phyloP scores from a whole-genome alignment of 37 sponge, comb jelly and placozoan genomes.

The Haliclona indistincta region DNA sequence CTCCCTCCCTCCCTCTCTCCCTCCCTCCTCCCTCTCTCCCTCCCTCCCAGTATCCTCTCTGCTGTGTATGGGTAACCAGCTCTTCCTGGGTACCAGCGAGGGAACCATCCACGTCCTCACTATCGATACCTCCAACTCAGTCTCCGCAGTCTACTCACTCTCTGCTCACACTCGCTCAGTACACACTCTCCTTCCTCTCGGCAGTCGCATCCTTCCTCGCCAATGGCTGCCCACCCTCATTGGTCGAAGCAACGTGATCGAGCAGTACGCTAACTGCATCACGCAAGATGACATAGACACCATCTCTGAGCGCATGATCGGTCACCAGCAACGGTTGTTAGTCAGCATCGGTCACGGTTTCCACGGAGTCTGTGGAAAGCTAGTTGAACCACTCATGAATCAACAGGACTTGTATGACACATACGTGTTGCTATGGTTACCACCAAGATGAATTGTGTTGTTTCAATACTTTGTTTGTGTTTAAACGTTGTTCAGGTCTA shows the following conservation, averaged over 20 bases:
- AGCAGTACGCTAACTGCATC: conserved; percentile 46
- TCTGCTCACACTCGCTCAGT: conserved; percentile 49
- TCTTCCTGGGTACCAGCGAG: conserved; percentile 21
- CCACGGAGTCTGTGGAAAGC: conserved; percentile 53
- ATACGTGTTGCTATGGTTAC: conserved; percentile 60
- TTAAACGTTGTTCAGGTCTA: too few species aligned
- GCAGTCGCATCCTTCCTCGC: conserved; percentile 47
- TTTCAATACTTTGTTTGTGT: too few species aligned
- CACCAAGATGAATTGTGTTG: conserved; percentile 3
- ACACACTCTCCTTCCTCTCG: conserved; percentile 41
- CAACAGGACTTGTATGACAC: conserved; percentile 41
- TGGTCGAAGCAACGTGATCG: conserved; percentile 69
- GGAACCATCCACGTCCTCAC: conserved; percentile 45
- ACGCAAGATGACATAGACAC: conserved; percentile 35
- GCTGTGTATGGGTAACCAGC: conserved; percentile 21
- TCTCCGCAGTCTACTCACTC: conserved; percentile 13
- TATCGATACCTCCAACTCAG: background rate
- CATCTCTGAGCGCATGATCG: conserved; percentile 51
- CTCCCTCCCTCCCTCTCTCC: background rate
- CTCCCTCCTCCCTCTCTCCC: conserved; percentile 2
- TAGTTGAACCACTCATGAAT: conserved; percentile 59
- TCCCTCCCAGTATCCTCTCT: conserved; percentile 32
- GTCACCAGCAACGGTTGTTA: conserved; percentile 37
- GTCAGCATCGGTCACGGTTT: conserved; percentile 64
- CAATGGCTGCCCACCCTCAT: conserved; percentile 83